A percentile compares a stretch with the other conserved stretches of the same genome.
Conservation (phyloP, 2,797 vertebrate genomes). For the Pseudocheirus occidentalis region DNA sequence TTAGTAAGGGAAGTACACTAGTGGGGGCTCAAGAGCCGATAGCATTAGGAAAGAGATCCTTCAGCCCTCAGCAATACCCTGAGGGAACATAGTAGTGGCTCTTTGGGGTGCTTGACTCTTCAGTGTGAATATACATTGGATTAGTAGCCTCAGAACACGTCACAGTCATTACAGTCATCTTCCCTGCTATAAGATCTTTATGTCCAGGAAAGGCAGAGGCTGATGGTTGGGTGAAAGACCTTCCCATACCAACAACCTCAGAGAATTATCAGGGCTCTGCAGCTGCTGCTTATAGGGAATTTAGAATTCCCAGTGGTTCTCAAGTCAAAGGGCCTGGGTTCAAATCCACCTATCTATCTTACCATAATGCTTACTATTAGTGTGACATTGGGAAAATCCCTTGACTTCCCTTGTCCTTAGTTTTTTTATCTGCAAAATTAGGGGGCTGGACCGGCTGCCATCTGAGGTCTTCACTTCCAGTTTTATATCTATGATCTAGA, state of each 20-base stretch:
- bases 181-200: not conserved
- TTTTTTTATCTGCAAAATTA: not conserved
- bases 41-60: not conserved
- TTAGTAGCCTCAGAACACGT: not conserved
- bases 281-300: not conserved
- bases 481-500: not conserved
- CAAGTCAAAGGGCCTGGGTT: not conserved
- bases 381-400: not conserved
- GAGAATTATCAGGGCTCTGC: not conserved
- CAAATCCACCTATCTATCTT: not conserved
- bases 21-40: not conserved
- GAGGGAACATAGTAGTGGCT: not conserved
- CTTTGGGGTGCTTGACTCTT: not conserved
- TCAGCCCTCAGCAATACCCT: too few relatives aligned
- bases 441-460: not conserved
- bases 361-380: not conserved
- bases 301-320: not conserved
- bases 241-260: not conserved
- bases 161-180: not conserved
- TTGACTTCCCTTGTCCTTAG: not conserved
- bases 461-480: not conserved
- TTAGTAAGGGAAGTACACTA: not conserved
- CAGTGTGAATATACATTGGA: not conserved
- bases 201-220: not conserved
- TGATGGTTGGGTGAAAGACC: not conserved